These are phyloP conservation scores for Pagrus major DNA, from an alignment of 2,113 vertebrate genomes.

Conservation along the genomic window DNA sequence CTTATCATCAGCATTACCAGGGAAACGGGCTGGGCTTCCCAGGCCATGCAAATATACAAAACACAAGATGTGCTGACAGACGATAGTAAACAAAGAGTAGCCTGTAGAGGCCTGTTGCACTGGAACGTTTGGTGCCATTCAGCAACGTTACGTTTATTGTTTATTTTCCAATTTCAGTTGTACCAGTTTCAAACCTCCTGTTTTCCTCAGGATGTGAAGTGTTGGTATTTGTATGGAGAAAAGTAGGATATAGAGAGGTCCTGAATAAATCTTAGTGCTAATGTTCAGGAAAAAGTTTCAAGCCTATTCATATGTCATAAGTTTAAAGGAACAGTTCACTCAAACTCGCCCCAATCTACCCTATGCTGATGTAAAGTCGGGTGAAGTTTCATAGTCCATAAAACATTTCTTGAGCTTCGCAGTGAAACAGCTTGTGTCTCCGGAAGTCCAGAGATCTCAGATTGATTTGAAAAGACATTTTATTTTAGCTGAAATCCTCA, in stretches of 20 bases:
- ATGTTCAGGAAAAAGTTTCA: not conserved
- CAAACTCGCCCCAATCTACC: too few species aligned
- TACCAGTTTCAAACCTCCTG: not conserved
- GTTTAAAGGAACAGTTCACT: too few species aligned
- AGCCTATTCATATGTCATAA: too few species aligned
- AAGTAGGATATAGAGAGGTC: not conserved
- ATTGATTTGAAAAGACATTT: too few species aligned
- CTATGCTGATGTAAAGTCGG: too few species aligned
- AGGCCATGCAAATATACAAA: constrained; percentile 3
- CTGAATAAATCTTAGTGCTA: not conserved
- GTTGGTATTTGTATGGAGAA: not conserved
- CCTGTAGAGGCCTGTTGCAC: not conserved
- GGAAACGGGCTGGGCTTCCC: not conserved
- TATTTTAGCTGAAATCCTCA: too few species aligned
- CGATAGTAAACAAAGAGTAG: not conserved
- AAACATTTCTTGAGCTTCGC: too few species aligned
- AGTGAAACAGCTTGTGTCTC: too few species aligned
- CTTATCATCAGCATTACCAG: constrained; percentile 36
- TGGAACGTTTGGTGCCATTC: not conserved
- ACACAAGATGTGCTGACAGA: not conserved
- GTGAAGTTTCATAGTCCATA: too few species aligned
- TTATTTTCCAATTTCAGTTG: not conserved
- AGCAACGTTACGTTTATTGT: not conserved
- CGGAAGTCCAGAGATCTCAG: too few species aligned
- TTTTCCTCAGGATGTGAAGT: too few species aligned